phyloP scores from a whole-genome alignment of 2,113 vertebrate genomes.

The Phalacrocorax brasilianus region DNA sequence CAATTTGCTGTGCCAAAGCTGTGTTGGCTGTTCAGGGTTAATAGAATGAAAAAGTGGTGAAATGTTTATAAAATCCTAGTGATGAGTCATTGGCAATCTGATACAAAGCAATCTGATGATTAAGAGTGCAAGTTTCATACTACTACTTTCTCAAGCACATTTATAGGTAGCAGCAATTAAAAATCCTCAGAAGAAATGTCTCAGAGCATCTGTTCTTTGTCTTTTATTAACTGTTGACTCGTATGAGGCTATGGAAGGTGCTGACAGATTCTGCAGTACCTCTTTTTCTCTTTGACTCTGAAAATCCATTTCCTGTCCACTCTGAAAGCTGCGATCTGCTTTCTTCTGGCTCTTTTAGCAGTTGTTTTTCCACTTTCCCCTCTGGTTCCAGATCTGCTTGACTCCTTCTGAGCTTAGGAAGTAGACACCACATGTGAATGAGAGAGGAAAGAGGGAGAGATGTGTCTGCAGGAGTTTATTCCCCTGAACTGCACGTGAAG shows the following conservation, averaged over 20 bases:
- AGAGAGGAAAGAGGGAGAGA: not conserved
- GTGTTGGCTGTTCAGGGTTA: not conserved
- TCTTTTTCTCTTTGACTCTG: not conserved
- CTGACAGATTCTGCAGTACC: not conserved
- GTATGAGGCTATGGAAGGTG: not conserved
- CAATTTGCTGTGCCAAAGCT: not conserved
- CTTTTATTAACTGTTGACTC: not conserved
- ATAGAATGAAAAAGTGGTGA: not conserved
- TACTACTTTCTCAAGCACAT: not conserved
- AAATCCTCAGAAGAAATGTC: not conserved
- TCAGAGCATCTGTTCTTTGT: conserved; percentile 7
- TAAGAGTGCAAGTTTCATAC: not conserved
- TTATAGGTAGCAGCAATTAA: conserved; percentile 8
- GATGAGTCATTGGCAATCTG: not conserved
- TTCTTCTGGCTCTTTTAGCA: not conserved
- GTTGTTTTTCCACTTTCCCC: not conserved
- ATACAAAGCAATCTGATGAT: not conserved
- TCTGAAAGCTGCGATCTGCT: not conserved
- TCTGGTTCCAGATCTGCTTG: not conserved
- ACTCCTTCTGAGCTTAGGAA: not conserved
- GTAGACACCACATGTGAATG: not conserved
- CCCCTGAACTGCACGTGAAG: not conserved
- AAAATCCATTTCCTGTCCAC: not conserved
- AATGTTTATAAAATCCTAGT: not conserved
- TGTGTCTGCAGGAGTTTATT: not conserved